Percentiles rank a stretch among this genome's conserved stretches.
Conservation (phyloP, 2,888 invertebrate genomes). For the Ochropleura plecta region DNA sequence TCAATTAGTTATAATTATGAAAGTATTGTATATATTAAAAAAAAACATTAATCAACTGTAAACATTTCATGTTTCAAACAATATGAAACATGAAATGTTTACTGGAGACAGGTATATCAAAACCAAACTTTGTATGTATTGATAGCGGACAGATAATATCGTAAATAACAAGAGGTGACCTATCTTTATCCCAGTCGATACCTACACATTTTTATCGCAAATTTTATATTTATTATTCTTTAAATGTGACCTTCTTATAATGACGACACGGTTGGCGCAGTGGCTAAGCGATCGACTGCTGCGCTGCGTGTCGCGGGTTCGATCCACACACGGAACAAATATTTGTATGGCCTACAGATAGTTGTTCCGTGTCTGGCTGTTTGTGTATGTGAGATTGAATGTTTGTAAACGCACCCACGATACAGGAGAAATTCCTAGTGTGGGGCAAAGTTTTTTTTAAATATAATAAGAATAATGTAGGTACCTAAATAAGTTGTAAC, state of each 20-base stretch:
- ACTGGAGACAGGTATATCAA: slow-evolving; percentile 11
- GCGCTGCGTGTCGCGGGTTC: too few relatives aligned
- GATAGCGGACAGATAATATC: slow-evolving; percentile 14
- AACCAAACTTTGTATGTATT: background rate
- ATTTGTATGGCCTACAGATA: too few relatives aligned
- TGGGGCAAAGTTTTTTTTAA: too few relatives aligned
- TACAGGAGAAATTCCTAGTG: too few relatives aligned
- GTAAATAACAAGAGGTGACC: slow-evolving; percentile 15
- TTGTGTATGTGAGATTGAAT: too few relatives aligned
- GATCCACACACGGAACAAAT: too few relatives aligned
- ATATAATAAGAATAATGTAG: background rate
- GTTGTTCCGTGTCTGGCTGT: too few relatives aligned
- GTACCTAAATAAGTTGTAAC: background rate
- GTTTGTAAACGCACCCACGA: too few relatives aligned
- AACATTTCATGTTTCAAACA: too few relatives aligned
- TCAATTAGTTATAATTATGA: background rate
- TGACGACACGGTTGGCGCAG: too few relatives aligned
- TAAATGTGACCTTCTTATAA: background rate
- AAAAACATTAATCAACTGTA: background rate
- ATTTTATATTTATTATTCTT: background rate
- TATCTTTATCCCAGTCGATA: slow-evolving; percentile 2
- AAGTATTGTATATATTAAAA: background rate
- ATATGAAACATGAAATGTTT: background rate
- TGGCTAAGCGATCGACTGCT: too few relatives aligned
- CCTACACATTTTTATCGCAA: slow-evolving; percentile 9